Base-by-base conservation (phyloP, 2,888 invertebrate species). In the Dusona sp. region DNA sequence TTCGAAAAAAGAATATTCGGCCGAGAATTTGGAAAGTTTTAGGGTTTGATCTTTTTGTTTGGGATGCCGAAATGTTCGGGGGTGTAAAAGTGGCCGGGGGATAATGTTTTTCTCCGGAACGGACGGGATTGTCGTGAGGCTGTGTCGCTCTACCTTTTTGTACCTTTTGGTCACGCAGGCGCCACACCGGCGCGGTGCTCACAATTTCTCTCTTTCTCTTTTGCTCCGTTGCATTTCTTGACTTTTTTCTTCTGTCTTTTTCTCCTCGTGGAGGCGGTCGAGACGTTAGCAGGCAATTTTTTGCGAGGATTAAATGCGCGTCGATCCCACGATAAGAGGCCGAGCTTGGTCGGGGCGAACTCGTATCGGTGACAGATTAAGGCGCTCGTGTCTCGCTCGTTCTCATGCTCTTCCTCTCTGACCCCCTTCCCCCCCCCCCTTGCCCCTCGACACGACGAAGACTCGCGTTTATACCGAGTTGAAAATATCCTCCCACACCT, bases 111-210 rank as follows among this genome's bases (percentile, higher is more conserved):
- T 48, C 75, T 64, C 65, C 38, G 67, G 75, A 82, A 77, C 82
- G 85, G 73, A 87, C 45, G 87, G 84, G 85, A 88, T 89, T 88
- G 89, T 88, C 88, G 88, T 83, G 88, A 83, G 87, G 88, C n/a
- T 3, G 87, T 89, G 88, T 88, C 90, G 88, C 4, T 29, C 45
- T 89, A 88, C 88, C 90, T 88, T 86, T 79, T 36, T 68, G 68
- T 88, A 83, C 73, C 73, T 51, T 74, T 61, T 70, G 87, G 85
- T 89, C 80, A 75, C 48, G 90, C 91, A 92, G 93, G 93, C 93
- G 93, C 93, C 93, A 93, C 92, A 92, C 91, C 92, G 92, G 91
- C 93, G 91, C 92, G 92, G 54, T 51, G 92, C 92, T 92, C 91
- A 89, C 83, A 80, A 85, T 86, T 81, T 85, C 83, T 80, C 68